Evolutionary conservation across 2,797 vertebrate species (phyloP).

Genomic region (Phataginus tricuspis): DNA sequence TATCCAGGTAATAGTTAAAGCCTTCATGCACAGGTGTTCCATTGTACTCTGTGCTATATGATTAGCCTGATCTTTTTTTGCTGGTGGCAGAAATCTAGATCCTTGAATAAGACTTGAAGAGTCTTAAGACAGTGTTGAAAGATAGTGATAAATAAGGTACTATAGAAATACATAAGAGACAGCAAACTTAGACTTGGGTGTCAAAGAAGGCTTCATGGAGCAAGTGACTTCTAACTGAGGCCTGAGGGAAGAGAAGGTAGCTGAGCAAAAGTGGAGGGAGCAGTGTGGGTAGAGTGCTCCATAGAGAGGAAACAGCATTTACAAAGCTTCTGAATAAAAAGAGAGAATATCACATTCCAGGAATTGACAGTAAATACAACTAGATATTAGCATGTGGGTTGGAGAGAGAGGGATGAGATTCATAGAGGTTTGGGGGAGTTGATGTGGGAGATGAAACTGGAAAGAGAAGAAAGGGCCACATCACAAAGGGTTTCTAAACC

Average conservation of each 20-base stretch:
- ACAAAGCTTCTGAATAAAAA: neutral
- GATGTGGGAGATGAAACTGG: neutral
- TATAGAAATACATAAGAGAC: neutral
- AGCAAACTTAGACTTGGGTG: neutral
- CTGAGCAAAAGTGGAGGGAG: neutral
- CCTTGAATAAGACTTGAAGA: constrained; percentile 20
- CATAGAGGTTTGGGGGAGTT: neutral
- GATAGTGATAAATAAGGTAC: neutral
- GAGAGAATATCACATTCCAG: neutral
- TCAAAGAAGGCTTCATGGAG: constrained; percentile 12
- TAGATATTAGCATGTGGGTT: neutral
- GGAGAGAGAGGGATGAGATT: neutral
- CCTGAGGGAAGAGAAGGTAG: neutral
- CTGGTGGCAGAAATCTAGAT: neutral
- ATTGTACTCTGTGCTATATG: neutral
- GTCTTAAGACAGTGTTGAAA: constrained; percentile 1
- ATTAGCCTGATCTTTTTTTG: neutral
- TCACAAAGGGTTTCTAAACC: neutral
- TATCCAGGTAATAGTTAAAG: constrained; percentile 14
- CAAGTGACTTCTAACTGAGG: neutral
- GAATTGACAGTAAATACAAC: neutral
- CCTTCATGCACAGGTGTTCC: neutral
- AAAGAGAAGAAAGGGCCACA: neutral
- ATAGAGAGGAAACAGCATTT: neutral
- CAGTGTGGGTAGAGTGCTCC: neutral